Conservation (phyloP, 1,140 invertebrate genomes). For the Colletes latitarsis region DNA sequence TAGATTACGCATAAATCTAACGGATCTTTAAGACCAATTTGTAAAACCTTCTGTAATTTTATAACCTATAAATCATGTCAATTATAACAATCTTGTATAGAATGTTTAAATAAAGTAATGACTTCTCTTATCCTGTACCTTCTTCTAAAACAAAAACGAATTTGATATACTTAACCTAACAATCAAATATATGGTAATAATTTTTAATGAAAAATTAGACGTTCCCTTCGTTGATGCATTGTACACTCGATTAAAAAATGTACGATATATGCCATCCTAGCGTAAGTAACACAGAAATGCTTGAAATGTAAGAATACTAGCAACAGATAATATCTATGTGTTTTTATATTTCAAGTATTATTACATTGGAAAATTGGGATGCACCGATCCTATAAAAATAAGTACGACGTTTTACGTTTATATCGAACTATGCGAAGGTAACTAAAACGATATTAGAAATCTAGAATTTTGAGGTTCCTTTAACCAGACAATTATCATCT, state of each 20-base stretch:
- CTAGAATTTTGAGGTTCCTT: constrained; percentile 70
- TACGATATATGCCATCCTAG: constrained; percentile 75
- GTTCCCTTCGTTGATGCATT: too few relatives aligned
- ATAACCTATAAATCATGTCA: too few relatives aligned
- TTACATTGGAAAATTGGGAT: constrained; percentile 76
- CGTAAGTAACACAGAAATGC: constrained; percentile 63
- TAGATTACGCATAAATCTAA: too few relatives aligned
- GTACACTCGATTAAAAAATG: constrained; percentile 67
- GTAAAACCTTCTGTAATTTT: too few relatives aligned
- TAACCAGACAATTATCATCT: constrained; percentile 24
- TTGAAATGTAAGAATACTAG: constrained; percentile 14
- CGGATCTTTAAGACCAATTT: too few relatives aligned
- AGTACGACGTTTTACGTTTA: constrained; percentile 77
- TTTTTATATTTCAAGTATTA: constrained; percentile 74
- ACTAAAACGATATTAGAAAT: constrained; percentile 18
- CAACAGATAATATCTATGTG: neutral
- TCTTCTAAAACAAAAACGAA: neutral
- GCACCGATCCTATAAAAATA: constrained; percentile 76
- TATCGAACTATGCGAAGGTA: constrained; percentile 79
- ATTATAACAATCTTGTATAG: too few relatives aligned
- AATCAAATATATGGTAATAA: neutral
- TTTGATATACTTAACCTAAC: neutral
- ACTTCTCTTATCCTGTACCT: neutral
- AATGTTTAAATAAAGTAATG: too few relatives aligned
- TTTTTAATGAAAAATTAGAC: neutral